These are phyloP conservation scores for Cyprinodon tularosa DNA, from an alignment of 2,113 vertebrate genomes.

Conservation along the genomic window DNA sequence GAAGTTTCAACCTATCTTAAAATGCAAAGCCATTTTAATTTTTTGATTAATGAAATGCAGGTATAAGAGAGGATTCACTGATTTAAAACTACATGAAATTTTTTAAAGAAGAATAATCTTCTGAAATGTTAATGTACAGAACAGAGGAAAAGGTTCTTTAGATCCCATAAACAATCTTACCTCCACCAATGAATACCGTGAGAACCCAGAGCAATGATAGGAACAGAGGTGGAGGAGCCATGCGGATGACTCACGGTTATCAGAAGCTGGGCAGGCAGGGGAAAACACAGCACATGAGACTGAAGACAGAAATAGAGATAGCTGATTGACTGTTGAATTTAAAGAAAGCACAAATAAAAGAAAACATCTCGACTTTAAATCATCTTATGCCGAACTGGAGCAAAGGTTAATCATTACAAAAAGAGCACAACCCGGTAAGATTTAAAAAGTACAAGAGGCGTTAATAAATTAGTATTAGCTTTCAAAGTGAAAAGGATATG, in stretches of 20 bases:
- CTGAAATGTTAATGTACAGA: neutral
- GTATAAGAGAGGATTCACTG: neutral
- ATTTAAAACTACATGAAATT: neutral
- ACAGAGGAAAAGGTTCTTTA: neutral
- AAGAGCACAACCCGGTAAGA: neutral
- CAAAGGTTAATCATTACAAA: neutral
- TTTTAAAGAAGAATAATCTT: neutral
- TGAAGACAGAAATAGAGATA: neutral
- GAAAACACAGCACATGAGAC: conserved; percentile 27
- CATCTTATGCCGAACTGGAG: neutral
- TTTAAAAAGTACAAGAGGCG: neutral
- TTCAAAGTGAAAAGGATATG: neutral
- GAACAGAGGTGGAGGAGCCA: conserved; percentile 38
- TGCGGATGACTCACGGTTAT: conserved; percentile 21
- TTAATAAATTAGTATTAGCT: neutral
- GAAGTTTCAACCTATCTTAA: neutral
- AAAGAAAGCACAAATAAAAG: neutral
- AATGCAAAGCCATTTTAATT: neutral
- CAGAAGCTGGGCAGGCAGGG: neutral
- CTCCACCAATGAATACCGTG: neutral
- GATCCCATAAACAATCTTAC: conserved; percentile 28
- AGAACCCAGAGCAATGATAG: conserved; percentile 35
- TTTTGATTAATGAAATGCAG: neutral
- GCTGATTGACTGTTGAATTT: neutral
- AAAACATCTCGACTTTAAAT: neutral